Evolutionary conservation across 2,797 vertebrate genomes (phyloP), one percentile per base, ranked within the genome.

Genomic region (Allobates femoralis): DNA sequence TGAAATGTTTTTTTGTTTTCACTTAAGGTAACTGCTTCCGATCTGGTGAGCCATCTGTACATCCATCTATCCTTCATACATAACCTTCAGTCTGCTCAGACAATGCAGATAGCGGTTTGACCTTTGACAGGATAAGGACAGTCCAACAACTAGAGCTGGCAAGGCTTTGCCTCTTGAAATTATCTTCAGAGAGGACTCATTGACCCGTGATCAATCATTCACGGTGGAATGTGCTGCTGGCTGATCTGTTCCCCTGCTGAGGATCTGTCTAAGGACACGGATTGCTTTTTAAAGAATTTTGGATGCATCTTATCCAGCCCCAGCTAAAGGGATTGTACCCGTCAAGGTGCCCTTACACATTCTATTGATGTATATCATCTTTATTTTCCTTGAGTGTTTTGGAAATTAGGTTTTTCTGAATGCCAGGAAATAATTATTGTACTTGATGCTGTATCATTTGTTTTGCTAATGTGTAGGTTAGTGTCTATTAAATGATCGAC

Each of bases 51-150:
- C 73, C 67, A 83, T 34, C 67, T 69, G 79, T 81, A 51, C 23
- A 60, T 67, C 41, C 23, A 60, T 67, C 41, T 60, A 56, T 51
- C 50, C 51, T 60, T 67, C 37, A 18, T 76, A 32, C 26, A 21
- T 76, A 62, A 66, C 69, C 69, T 81, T 51, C 67, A 55, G 12
- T 83, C 34, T 75, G 75, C 30, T 58, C 77, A 79, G 76, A 71
- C 50, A 51, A 51, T 46, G 26, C 28, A 50, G 32, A 34, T 81
- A 82, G 53, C 55, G 19, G 62, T 16, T 26, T 89, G 84, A 79
- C 62, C 75, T 79, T 58, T 79, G 62, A 34, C 62, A 79, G 32
- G 71, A 55, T 84, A 66, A 75, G 37, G 32, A 34, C 26, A 51
- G 71, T 84, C 74, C 74, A 16, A 23, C 41, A 50, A 77, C 41